phyloP scores from a whole-genome alignment of 2,797 vertebrate genomes.

The Thaleichthys pacificus region DNA sequence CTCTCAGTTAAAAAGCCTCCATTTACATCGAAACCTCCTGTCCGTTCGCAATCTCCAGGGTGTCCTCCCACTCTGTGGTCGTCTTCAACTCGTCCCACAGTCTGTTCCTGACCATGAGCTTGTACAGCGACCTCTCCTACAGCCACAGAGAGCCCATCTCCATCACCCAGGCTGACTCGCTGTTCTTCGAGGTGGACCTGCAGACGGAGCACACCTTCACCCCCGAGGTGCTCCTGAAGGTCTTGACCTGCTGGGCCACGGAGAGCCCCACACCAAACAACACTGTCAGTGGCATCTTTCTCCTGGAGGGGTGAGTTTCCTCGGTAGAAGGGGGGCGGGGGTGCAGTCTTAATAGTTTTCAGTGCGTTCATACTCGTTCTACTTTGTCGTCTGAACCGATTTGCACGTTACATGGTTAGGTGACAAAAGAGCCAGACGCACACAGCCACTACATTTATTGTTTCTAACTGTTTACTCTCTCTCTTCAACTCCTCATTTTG shows the following conservation, averaged over 20 bases:
- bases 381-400: background rate
- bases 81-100: conserved; percentile 56
- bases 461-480: background rate
- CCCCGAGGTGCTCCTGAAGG: conserved; percentile 53
- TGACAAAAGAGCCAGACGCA: background rate
- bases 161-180: conserved; percentile 43
- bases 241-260: conserved; percentile 73
- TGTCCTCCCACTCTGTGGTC: conserved; percentile 49
- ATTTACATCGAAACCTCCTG: background rate
- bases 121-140: conserved; percentile 52
- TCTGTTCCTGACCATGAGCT: conserved; percentile 60
- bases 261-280: conserved; percentile 55
- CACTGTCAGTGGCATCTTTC: conserved; percentile 42
- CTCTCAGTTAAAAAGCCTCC: background rate
- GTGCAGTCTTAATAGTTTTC: too few species aligned
- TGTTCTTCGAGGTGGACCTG: conserved; percentile 67
- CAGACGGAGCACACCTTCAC: conserved; percentile 55
- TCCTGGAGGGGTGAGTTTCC: conserved; percentile 59
- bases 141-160: conserved; percentile 20
- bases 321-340: too few species aligned
- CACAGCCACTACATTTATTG: too few species aligned
- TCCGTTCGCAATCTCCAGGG: conserved; percentile 38
- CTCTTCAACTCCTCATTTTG: too few species aligned
- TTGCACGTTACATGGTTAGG: too few species aligned
- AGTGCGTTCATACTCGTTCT: background rate